phyloP scores from a whole-genome alignment of 2,797 vertebrate genomes.

The Gobio occitaniae region DNA sequence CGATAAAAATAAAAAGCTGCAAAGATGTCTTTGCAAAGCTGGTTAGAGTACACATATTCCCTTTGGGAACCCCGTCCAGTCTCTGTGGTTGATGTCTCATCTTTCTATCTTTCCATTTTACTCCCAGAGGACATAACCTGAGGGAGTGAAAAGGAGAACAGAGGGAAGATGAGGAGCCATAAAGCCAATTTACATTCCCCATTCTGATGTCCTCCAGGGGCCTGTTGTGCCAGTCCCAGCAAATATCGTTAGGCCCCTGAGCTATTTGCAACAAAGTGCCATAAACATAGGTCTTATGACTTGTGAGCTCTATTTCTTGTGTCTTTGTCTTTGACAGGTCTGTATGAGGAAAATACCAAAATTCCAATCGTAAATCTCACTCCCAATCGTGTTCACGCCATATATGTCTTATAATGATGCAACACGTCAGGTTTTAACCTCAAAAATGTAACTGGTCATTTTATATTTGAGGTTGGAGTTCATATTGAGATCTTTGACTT shows the following conservation, averaged over 20 bases:
- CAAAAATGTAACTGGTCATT: not conserved
- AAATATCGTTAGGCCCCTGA: slow-evolving; percentile 26
- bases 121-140: slow-evolving; percentile 30
- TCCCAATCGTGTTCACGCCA: not conserved
- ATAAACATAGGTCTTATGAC: slow-evolving; percentile 22
- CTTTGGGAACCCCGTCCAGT: slow-evolving; percentile 8
- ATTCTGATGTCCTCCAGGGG: slow-evolving; percentile 14
- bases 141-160: slow-evolving; percentile 10
- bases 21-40: slow-evolving; percentile 16
- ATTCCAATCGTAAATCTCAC: not conserved
- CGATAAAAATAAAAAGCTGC: slow-evolving; percentile 10
- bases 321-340: not conserved
- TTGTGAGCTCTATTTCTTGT: not conserved
- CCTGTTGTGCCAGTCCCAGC: slow-evolving; percentile 19
- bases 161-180: slow-evolving; percentile 22
- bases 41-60: slow-evolving; percentile 21
- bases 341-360: not conserved
- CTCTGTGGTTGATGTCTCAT: slow-evolving; percentile 10
- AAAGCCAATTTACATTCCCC: slow-evolving; percentile 42
- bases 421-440: not conserved
- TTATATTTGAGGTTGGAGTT: not conserved
- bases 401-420: not conserved
- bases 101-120: slow-evolving; percentile 21
- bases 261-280: slow-evolving; percentile 24
- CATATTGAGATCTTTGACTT: no score